Evolutionary conservation across 2,888 invertebrate genomes (phyloP).

Genomic region (Lacanobia oleracea): DNA sequence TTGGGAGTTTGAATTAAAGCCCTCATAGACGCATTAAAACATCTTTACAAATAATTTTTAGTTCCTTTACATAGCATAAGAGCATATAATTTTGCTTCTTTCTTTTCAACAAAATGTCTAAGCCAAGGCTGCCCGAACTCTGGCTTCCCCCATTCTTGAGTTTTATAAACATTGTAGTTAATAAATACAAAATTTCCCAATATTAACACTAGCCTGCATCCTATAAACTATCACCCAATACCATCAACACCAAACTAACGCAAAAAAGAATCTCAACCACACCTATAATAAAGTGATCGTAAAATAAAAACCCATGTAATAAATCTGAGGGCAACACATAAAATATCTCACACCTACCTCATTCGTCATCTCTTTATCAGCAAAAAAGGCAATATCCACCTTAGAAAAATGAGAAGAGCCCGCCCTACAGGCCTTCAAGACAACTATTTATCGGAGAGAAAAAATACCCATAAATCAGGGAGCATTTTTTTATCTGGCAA

Average conservation of each 20-base stretch:
- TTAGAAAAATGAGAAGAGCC: constrained; percentile 84
- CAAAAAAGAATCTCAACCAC: constrained; percentile 52
- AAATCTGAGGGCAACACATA: constrained; percentile 72
- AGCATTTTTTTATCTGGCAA: constrained; percentile 84
- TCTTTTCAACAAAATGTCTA: too few relatives aligned
- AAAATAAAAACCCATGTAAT: constrained; percentile 69
- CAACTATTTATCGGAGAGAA: constrained; percentile 87
- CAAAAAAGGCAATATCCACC: constrained; percentile 86
- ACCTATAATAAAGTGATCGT: constrained; percentile 22
- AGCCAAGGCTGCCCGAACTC: too few relatives aligned
- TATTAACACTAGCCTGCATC: background rate
- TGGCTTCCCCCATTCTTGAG: background rate
- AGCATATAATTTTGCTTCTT: too few relatives aligned
- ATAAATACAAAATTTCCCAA: too few relatives aligned
- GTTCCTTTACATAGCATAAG: too few relatives aligned
- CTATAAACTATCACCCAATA: constrained; percentile 33
- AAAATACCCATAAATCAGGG: constrained; percentile 83
- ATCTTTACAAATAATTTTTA: background rate
- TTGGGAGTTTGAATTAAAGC: background rate
- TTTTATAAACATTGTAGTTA: background rate
- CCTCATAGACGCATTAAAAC: background rate
- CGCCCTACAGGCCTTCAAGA: constrained; percentile 84
- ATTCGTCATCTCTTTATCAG: constrained; percentile 88
- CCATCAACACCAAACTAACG: constrained; percentile 40
- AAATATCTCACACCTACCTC: constrained; percentile 79